Evolutionary conservation across 2,888 invertebrate genomes (phyloP), one percentile per base, ranked within the genome.

Genomic region (Drosophila fulvimacula): DNA sequence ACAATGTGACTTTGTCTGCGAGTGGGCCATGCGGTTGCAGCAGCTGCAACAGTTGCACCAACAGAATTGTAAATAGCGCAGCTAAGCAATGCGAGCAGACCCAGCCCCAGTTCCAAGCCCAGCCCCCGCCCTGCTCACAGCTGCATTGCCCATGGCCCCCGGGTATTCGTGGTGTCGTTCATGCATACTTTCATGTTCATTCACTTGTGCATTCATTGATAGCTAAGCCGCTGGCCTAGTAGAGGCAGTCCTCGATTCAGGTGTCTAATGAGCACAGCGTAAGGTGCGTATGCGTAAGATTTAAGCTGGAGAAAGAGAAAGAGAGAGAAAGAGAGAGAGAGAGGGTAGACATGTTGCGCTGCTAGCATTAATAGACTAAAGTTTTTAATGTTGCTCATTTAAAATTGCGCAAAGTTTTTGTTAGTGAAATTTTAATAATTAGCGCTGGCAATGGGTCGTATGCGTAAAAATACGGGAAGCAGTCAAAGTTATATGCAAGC

Each of bases 1-100:
- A 82, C 77, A 82, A 75, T 72, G 76, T 70, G 60, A 67, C 73
- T 77, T 75, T 80, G 73, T 77, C 56, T 63, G 62, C 36, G 58
- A 58, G 65, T 62, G 73, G 70, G 68, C 49, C 69, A 69, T 69
- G 78, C 60, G 65, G 78, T 62, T 70, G 68, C 61, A 61, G 60
- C 75, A 70, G 69, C 62, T 79, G 76, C 79, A 67, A 69, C 65
- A 72, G 71, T 69, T 58, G 74, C 71, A 67, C 60, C 75, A 64
- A 52, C 68, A 42, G 67, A 65, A 71, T 57, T 53, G 68, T 42
- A 71, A 76, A 80, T 69, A 64, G 68, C 64, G 21, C 67, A 51
- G 62, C 41, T 46, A 66, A 53, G 81, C 73, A 67, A 60, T 69
- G 62, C 60, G 61, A 41, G 19, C 41, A 19, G 41, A 34, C 49